Conservation (phyloP, 2,888 invertebrate species). For the Ceratothoa steindachneri region DNA sequence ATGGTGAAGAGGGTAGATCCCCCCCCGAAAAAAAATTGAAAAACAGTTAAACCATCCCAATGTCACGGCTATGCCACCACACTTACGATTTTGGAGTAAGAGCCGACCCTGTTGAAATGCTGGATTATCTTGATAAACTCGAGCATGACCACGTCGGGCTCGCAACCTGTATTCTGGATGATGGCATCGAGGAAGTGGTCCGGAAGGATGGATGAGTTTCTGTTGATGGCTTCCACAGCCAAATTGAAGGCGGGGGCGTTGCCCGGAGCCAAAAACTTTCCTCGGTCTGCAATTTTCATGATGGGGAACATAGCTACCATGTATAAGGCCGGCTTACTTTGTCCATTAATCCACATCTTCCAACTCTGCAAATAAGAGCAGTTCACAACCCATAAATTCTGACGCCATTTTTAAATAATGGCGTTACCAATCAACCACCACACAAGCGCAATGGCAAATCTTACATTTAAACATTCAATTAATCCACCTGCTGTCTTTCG, state of each 20-base stretch:
- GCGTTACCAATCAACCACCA: no score
- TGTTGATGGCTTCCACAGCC: slow-evolving; percentile 64
- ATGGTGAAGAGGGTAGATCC: no score
- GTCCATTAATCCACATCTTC: slow-evolving; percentile 19
- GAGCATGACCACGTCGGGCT: slow-evolving; percentile 69
- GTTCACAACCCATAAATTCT: neutral
- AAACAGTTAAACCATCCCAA: no score
- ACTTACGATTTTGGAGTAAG: slow-evolving; percentile 33
- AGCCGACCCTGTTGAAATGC: slow-evolving; percentile 19
- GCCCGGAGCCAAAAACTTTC: slow-evolving; percentile 25
- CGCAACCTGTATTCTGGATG: slow-evolving; percentile 65
- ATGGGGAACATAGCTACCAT: slow-evolving; percentile 40
- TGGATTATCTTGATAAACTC: slow-evolving; percentile 67
- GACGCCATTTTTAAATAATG: no score
- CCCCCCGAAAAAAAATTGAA: no score
- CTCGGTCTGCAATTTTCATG: neutral
- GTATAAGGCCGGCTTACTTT: slow-evolving; percentile 12
- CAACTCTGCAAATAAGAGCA: slow-evolving; percentile 13
- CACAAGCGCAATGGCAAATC: no score
- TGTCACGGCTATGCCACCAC: no score
- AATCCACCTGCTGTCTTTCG: no score
- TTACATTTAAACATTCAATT: no score
- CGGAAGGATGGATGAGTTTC: slow-evolving; percentile 59
- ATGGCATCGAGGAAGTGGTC: slow-evolving; percentile 62
- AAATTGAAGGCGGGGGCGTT: slow-evolving; percentile 51